Conservation (phyloP, 2,888 invertebrate genomes). For the Lasioglossum malachurum region DNA sequence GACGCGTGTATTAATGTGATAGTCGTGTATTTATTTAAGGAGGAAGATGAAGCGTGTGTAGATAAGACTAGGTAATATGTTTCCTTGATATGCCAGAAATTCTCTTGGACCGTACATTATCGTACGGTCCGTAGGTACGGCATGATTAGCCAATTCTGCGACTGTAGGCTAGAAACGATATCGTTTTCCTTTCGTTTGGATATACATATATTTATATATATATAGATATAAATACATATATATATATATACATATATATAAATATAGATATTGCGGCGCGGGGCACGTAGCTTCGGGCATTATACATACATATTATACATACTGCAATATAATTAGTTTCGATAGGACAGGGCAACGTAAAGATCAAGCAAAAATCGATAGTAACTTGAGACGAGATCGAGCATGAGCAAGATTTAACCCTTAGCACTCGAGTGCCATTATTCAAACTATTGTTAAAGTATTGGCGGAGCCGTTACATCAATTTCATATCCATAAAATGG, state of each 20-base stretch:
- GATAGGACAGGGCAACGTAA: constrained; percentile 39
- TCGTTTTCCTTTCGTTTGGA: constrained; percentile 53
- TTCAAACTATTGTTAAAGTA: too few species aligned
- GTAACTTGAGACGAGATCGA: constrained; percentile 58
- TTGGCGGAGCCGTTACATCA: too few species aligned
- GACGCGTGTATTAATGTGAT: constrained; percentile 79
- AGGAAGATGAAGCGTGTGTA: constrained; percentile 73
- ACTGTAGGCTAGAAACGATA: constrained; percentile 52
- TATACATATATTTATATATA: constrained; percentile 43
- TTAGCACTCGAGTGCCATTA: too few species aligned
- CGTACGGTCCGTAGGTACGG: constrained; percentile 73
- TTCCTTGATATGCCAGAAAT: constrained; percentile 49
- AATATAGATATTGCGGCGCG: constrained; percentile 43
- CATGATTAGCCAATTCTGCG: constrained; percentile 67
- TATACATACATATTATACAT: constrained; percentile 43
- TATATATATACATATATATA: constrained; percentile 22
- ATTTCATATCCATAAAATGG: too few species aligned
- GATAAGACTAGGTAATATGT: constrained; percentile 65
- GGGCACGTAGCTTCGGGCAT: constrained; percentile 30
- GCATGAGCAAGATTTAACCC: constrained; percentile 17
- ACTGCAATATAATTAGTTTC: constrained; percentile 54
- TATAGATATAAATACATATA: not conserved
- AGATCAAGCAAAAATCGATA: constrained; percentile 23
- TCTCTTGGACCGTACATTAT: constrained; percentile 66
- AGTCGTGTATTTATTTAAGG: constrained; percentile 81